These are phyloP conservation scores for Notarius quadriscutis DNA, from an alignment of 2,113 vertebrate species.

Conservation along the genomic window DNA sequence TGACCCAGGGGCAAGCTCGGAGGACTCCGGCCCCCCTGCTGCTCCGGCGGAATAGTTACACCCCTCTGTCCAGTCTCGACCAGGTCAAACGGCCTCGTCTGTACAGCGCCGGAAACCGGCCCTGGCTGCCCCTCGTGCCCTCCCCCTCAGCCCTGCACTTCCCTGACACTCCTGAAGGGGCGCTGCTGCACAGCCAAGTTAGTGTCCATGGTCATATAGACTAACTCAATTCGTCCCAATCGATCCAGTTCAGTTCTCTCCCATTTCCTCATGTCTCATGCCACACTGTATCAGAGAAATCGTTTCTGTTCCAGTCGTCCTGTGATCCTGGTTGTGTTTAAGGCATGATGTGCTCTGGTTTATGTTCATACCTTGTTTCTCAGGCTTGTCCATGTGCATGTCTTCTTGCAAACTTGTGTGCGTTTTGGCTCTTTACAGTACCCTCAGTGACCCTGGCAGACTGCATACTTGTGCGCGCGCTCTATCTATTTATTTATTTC, in stretches of 20 bases:
- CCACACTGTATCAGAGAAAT: constrained; percentile 46
- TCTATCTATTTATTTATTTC: not conserved
- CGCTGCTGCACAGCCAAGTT: constrained; percentile 80
- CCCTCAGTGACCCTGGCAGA: not conserved
- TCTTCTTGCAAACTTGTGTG: constrained; percentile 13
- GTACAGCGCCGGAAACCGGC: constrained; percentile 90
- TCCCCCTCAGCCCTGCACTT: constrained; percentile 73
- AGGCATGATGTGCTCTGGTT: constrained; percentile 25
- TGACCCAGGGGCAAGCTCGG: constrained; percentile 77
- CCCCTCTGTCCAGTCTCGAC: constrained; percentile 88
- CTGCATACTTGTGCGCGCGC: not conserved
- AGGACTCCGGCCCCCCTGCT: constrained; percentile 77
- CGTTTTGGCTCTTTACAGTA: not conserved
- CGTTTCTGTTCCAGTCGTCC: constrained; percentile 41
- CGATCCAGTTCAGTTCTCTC: constrained; percentile 29
- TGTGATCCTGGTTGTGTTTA: constrained; percentile 18
- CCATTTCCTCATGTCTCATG: constrained; percentile 47
- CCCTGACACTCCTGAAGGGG: constrained; percentile 78
- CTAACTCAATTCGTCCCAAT: constrained; percentile 45
- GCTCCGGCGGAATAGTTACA: constrained; percentile 94
- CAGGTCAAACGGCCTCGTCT: constrained; percentile 86
- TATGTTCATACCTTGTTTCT: not conserved
- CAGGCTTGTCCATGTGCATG: constrained; percentile 42
- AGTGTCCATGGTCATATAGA: constrained; percentile 69
- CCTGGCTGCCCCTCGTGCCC: constrained; percentile 76